Evolutionary conservation across 2,113 vertebrate genomes (phyloP).

Genomic region (Pteruthius melanotis): DNA sequence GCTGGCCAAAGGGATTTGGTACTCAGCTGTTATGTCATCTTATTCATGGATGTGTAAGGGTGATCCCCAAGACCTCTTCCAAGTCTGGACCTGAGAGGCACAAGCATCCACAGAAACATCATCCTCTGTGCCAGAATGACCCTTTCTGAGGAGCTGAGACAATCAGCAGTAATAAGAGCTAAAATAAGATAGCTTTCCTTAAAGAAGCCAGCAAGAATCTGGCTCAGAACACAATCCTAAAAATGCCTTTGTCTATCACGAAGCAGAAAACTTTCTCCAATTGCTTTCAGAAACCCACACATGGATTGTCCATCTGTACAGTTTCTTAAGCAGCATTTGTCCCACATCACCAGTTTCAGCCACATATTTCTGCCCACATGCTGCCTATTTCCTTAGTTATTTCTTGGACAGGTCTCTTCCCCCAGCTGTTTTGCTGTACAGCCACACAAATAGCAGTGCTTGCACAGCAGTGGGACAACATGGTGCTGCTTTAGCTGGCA

Average conservation of each 20-base stretch:
- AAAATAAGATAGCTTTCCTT: not conserved
- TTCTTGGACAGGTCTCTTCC: not conserved
- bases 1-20: not conserved
- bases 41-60: not conserved
- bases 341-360: not conserved
- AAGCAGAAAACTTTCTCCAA: not conserved
- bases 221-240: not conserved
- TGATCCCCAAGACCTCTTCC: not conserved
- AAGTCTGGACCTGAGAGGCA: not conserved
- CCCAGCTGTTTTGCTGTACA: not conserved
- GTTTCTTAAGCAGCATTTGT: not conserved
- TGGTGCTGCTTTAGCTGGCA: not conserved
- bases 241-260: conserved; percentile 23
- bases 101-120: not conserved
- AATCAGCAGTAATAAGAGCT: not conserved
- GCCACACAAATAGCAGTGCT: not conserved
- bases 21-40: not conserved
- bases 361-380: not conserved
- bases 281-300: not conserved
- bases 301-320: not conserved
- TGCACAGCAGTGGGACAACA: not conserved
- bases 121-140: not conserved
- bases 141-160: not conserved
- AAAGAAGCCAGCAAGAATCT: not conserved
- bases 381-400: not conserved